Base-by-base conservation (phyloP, 2,113 vertebrate species). In the Hyperoodon ampullatus region DNA sequence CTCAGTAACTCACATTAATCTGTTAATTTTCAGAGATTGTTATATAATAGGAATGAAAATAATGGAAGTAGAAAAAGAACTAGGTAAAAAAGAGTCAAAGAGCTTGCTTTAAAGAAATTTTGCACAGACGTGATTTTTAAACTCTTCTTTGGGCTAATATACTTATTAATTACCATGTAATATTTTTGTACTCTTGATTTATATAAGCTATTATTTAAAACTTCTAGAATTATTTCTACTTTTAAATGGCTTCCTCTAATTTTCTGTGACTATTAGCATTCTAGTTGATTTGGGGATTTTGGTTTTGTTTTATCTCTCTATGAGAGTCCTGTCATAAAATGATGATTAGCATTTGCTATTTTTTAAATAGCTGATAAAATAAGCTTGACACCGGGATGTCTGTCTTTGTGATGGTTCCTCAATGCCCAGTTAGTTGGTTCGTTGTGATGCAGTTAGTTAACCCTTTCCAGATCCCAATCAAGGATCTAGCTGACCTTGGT, bases 321-420 rank as follows among this genome's bases (percentile, higher is more conserved):
- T 1, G 15, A 78, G 42, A 81, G 13, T 42, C 35, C 80, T 66
- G 21, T 58, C 33, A 85, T 92, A 63, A 95, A 93, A 61, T 63
- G 21, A 68, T 86, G 30, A 47, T 44, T 72, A 70, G 28, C 35
- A 70, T 72, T 82, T 91, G 14, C 23, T 39, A 26, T 68, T 91
- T 94, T 90, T 70, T 30, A 84, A 95, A 82, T 61, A 78, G 78
- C 44, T 97, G 58, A 23, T 92, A 81, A 94, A 93, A 87, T 85
- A 39, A 50, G 12, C 24, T 78, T 61, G 44, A 15, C 53, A 13
- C 12, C 2, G 12, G 35, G 28, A n/a, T 39, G 23, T 86, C 35
- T 39, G 28, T 86, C 35, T 71, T 44, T 24, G 8, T 10, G 19
- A n/a, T 55, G 18, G 44, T 21, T 93, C 93, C 72, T 82, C 10